A percentile compares a stretch with the other conserved stretches of the same genome.
These are phyloP conservation scores for Operophtera brumata DNA, from an alignment of 2,888 invertebrate genomes.

Conservation along the genomic window DNA sequence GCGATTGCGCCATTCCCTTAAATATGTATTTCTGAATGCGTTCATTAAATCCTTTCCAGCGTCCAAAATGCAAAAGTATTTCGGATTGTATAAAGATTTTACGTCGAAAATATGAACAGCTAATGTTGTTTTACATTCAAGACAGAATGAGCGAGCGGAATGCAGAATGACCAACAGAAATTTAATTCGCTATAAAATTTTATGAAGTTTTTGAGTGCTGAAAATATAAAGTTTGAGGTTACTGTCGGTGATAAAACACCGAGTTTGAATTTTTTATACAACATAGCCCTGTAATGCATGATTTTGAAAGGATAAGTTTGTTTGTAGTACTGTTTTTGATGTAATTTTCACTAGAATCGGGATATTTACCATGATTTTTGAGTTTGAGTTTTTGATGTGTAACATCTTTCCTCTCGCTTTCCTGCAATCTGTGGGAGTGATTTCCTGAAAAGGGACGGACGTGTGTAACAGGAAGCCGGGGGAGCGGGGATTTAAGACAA, in stretches of 20 bases:
- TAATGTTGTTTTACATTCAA: slow-evolving; percentile 15
- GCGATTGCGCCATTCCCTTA: too few relatives aligned
- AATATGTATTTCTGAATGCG: too few relatives aligned
- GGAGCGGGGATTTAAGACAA: too few relatives aligned
- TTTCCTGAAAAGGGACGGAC: too few relatives aligned
- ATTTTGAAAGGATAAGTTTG: not conserved
- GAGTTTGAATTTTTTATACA: not conserved
- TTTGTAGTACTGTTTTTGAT: too few relatives aligned
- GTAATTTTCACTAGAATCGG: too few relatives aligned
- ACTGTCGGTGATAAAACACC: not conserved
- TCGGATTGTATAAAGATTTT: not conserved
- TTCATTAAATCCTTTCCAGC: not conserved
- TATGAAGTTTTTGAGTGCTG: slow-evolving; percentile 10
- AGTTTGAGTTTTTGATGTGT: too few relatives aligned
- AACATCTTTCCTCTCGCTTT: too few relatives aligned
- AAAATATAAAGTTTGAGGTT: slow-evolving; percentile 1
- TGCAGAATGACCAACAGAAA: slow-evolving; percentile 16
- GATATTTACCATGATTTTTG: too few relatives aligned
- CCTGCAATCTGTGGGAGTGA: too few relatives aligned
- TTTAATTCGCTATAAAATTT: slow-evolving; percentile 21
- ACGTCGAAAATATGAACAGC: not conserved
- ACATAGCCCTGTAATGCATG: not conserved
- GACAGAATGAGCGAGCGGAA: slow-evolving; percentile 7
- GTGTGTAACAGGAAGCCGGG: too few relatives aligned
- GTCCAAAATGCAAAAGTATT: not conserved